Conservation (phyloP, 2,797 vertebrate genomes). For the Chromobotia macracanthus region DNA sequence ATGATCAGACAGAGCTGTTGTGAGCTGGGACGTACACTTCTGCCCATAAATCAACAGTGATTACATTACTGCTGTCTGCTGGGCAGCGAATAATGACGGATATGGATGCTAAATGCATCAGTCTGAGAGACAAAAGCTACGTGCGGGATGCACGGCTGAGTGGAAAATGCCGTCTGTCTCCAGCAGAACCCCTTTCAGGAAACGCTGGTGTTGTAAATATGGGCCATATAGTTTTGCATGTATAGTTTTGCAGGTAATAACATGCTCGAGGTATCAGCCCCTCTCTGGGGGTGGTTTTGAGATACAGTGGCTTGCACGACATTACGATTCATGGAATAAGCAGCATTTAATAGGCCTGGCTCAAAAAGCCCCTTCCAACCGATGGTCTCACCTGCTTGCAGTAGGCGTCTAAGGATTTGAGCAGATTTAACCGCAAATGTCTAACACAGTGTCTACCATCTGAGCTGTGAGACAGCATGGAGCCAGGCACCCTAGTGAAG, state of each 20-base stretch:
- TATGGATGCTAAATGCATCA: conserved; percentile 53
- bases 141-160: conserved; percentile 30
- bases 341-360: background rate
- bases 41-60: conserved; percentile 52
- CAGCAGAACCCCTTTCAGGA: conserved; percentile 22
- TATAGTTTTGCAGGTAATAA: conserved; percentile 6
- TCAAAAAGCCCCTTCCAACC: conserved; percentile 8
- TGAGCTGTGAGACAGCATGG: conserved; percentile 54
- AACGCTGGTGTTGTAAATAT: conserved; percentile 10
- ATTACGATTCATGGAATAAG: background rate
- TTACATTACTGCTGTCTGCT: conserved; percentile 54
- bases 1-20: conserved; percentile 56
- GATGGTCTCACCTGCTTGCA: conserved; percentile 48
- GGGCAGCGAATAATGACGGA: conserved; percentile 45
- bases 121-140: conserved; percentile 50
- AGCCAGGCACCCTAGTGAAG: conserved; percentile 60
- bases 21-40: conserved; percentile 41
- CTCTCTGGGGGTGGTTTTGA: background rate
- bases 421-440: conserved; percentile 55
- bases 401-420: conserved; percentile 49
- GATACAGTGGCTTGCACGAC: background rate
- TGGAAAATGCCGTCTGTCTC: conserved; percentile 40
- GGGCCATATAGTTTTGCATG: conserved; percentile 6
- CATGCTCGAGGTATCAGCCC: background rate
- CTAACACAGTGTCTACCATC: conserved; percentile 51